Evolutionary conservation across 2,113 vertebrate genomes (phyloP).

Genomic region (Pavo muticus): DNA sequence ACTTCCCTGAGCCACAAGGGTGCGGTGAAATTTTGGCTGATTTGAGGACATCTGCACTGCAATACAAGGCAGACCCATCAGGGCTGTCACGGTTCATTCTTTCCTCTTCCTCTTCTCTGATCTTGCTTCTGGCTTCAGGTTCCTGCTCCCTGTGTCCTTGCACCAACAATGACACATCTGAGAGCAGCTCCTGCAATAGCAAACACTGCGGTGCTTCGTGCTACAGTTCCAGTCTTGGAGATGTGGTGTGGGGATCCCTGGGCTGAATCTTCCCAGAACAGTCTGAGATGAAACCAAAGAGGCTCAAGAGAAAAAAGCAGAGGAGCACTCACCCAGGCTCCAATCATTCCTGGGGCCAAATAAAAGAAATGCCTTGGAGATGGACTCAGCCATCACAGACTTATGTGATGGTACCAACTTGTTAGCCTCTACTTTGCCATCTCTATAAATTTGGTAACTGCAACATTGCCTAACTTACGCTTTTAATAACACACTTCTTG

Average conservation of each 20-base stretch:
- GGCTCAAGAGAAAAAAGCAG: neutral
- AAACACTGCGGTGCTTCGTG: neutral
- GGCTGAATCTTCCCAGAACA: neutral
- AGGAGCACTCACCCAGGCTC: rapidly evolving
- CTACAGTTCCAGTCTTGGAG: neutral
- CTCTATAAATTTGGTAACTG: neutral
- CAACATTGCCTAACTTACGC: neutral
- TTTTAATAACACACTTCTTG: neutral
- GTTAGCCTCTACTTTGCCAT: neutral
- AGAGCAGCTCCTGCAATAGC: neutral
- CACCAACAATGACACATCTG: neutral
- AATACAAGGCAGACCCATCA: neutral
- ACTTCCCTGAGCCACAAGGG: neutral
- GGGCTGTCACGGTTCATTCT: neutral
- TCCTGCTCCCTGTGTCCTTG: neutral
- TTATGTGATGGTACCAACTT: neutral
- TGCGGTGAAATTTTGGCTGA: neutral
- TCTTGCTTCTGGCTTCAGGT: neutral
- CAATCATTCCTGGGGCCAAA: neutral
- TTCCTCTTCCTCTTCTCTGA: neutral
- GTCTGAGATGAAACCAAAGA: neutral
- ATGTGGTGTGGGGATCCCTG: neutral
- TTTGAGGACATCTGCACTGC: neutral
- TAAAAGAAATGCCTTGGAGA: neutral
- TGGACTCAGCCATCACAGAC: neutral